Evolutionary conservation across 2,888 invertebrate genomes (phyloP).

Genomic region (Toxonevra muliebris): DNA sequence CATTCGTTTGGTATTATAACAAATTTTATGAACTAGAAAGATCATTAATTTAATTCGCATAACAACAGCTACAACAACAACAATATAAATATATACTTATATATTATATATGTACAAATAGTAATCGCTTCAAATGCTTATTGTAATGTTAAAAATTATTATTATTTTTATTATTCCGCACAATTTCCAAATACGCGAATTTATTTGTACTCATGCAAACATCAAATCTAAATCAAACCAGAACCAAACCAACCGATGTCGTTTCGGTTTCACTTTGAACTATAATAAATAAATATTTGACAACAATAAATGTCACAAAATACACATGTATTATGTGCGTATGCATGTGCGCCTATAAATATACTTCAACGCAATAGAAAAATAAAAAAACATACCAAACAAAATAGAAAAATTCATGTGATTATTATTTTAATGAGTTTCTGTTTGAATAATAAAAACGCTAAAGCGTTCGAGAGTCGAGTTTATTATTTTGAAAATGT

Average conservation of each 20-base stretch:
- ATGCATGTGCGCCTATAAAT: background rate
- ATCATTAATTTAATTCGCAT: constrained; percentile 63
- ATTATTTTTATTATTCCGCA: constrained; percentile 18
- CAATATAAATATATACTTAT: constrained; percentile 13
- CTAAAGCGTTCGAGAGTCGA: constrained; percentile 20
- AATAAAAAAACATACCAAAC: constrained; percentile 4
- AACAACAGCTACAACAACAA: constrained; percentile 9
- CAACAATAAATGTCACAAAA: constrained; percentile 59
- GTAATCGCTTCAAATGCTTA: constrained; percentile 14
- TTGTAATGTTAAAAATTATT: constrained; percentile 26
- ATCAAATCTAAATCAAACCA: background rate
- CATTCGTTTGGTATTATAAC: constrained; percentile 37
- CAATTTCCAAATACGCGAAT: background rate
- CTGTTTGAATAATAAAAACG: constrained; percentile 25
- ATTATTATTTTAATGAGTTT: constrained; percentile 36
- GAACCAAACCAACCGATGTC: too few species aligned
- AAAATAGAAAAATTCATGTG: constrained; percentile 18
- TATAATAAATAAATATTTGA: constrained; percentile 51
- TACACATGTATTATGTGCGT: background rate
- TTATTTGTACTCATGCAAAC: background rate
- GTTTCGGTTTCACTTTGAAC: constrained; percentile 14
- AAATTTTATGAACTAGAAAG: constrained; percentile 65
- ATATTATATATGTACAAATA: background rate
- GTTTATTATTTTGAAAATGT: constrained; percentile 6
- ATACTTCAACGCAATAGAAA: background rate